Evolutionary conservation across 2,797 vertebrate genomes (phyloP).

Genomic region (Typhlichthys eigenmanni): DNA sequence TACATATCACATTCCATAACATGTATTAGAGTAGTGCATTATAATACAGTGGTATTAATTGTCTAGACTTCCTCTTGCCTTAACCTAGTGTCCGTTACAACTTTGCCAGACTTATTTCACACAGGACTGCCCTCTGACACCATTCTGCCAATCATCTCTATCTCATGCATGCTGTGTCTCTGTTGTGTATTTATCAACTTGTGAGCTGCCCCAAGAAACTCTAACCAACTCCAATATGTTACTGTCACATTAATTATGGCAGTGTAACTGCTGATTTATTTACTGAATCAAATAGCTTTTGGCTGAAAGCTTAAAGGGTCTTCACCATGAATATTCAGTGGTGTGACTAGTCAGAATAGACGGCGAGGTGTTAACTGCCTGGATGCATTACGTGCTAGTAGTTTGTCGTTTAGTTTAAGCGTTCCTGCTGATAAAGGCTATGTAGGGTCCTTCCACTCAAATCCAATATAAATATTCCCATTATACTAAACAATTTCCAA

Average conservation of each 20-base stretch:
- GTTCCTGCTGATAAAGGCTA: slow-evolving; percentile 51
- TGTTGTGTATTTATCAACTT: slow-evolving; percentile 24
- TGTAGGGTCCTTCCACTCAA: background rate
- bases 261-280: slow-evolving; percentile 50
- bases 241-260: slow-evolving; percentile 44
- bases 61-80: slow-evolving; percentile 23
- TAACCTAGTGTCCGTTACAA: slow-evolving; percentile 31
- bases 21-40: no score
- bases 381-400: slow-evolving; percentile 38
- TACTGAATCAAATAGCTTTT: slow-evolving; percentile 63
- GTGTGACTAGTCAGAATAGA: slow-evolving; percentile 63
- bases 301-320: slow-evolving; percentile 42
- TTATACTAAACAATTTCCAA: slow-evolving; percentile 15
- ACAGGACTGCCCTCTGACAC: slow-evolving; percentile 16
- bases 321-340: slow-evolving; percentile 53
- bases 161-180: slow-evolving; percentile 6
- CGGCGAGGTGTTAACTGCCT: slow-evolving; percentile 55
- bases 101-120: slow-evolving; percentile 35
- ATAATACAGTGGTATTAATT: background rate
- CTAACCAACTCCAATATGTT: slow-evolving; percentile 29
- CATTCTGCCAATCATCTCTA: background rate
- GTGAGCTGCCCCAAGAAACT: slow-evolving; percentile 24
- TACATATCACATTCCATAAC: no score
- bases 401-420: slow-evolving; percentile 49
- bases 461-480: no score